These are phyloP conservation scores for Drosophila baimaii DNA, from an alignment of 1,140 invertebrate species.

Conservation along the genomic window DNA sequence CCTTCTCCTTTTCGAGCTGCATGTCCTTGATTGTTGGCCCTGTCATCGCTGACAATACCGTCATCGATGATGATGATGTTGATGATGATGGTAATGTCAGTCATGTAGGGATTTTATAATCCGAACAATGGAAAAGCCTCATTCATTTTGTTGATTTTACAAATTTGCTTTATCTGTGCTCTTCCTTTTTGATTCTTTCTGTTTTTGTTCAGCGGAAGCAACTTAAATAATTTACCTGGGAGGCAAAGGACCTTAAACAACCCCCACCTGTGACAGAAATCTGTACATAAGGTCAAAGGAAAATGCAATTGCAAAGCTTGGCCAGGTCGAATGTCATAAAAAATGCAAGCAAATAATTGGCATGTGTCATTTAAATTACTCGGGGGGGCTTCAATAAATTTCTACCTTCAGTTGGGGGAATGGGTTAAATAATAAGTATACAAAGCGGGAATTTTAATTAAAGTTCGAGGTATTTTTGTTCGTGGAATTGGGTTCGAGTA, in stretches of 20 bases:
- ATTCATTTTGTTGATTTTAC: conserved; percentile 68
- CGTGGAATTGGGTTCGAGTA: background rate
- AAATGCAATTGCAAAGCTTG: conserved; percentile 32
- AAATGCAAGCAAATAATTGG: conserved; percentile 63
- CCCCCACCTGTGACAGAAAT: background rate
- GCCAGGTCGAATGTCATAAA: conserved; percentile 49
- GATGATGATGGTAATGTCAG: conserved; percentile 50
- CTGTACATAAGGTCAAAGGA: conserved; percentile 14
- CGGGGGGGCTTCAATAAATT: background rate
- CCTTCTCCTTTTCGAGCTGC: background rate
- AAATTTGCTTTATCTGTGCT: conserved; percentile 61
- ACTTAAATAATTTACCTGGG: conserved; percentile 58
- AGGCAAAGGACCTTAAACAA: conserved; percentile 37
- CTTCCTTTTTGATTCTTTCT: background rate
- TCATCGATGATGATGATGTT: conserved; percentile 32
- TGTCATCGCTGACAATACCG: conserved; percentile 65
- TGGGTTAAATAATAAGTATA: too few species aligned
- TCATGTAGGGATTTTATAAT: conserved; percentile 77
- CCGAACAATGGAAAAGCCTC: conserved; percentile 61
- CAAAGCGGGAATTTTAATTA: background rate
- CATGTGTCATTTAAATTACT: conserved; percentile 33
- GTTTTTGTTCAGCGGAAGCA: conserved; percentile 25
- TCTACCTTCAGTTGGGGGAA: background rate
- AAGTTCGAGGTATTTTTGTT: background rate
- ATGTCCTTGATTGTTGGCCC: conserved; percentile 40